phyloP scores from a whole-genome alignment of 2,797 vertebrate genomes.

The Lemur catta region DNA sequence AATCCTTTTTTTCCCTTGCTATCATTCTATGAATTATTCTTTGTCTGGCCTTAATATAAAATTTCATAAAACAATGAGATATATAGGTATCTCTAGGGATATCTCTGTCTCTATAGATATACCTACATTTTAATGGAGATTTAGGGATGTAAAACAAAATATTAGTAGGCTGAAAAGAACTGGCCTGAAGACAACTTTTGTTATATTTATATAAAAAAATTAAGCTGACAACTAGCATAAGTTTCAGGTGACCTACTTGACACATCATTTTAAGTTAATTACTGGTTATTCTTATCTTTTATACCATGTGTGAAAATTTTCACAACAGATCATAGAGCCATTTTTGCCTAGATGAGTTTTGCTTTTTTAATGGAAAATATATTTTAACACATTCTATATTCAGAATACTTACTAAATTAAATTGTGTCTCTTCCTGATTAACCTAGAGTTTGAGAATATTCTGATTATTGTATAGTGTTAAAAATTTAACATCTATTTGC shows the following conservation, averaged over 20 bases:
- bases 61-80: constrained; percentile 58
- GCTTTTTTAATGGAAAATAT: background rate
- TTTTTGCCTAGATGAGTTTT: background rate
- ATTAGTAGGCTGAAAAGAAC: constrained; percentile 37
- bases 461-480: background rate
- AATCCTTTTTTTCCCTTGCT: constrained; percentile 55
- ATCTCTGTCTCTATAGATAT: constrained; percentile 30
- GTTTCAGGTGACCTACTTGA: constrained; percentile 41
- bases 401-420: background rate
- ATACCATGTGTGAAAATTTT: background rate
- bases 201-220: constrained; percentile 21
- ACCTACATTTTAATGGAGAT: constrained; percentile 49
- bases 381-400: background rate
- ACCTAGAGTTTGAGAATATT: background rate
- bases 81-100: constrained; percentile 15
- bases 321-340: background rate
- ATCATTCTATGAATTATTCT: constrained; percentile 77
- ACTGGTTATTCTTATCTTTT: constrained; percentile 13
- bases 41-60: constrained; percentile 67
- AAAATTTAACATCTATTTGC: background rate
- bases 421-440: background rate
- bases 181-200: background rate
- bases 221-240: background rate
- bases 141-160: constrained; percentile 51
- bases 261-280: constrained; percentile 34